Conservation (phyloP, 2,113 vertebrate genomes). For the Hippocampus guttulatus region DNA sequence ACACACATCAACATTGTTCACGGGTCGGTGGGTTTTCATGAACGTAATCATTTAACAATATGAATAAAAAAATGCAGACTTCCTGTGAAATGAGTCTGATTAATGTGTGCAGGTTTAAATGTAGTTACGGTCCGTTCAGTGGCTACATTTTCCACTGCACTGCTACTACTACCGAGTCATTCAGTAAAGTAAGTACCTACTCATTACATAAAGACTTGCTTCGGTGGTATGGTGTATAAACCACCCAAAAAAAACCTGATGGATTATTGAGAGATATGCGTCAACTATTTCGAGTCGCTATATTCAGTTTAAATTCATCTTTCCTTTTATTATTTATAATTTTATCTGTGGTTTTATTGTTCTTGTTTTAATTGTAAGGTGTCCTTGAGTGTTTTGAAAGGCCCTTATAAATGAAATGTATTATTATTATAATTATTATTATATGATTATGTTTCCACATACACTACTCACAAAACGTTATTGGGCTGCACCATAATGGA, state of each 20-base stretch:
- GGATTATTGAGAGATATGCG: not conserved
- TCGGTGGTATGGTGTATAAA: not conserved
- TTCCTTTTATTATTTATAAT: too few relatives aligned
- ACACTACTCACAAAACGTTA: not conserved
- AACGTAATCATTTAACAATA: not conserved
- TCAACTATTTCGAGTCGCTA: too few relatives aligned
- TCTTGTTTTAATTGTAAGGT: too few relatives aligned
- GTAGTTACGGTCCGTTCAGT: not conserved
- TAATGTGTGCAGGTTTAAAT: not conserved
- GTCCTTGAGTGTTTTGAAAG: too few relatives aligned
- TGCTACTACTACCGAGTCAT: not conserved
- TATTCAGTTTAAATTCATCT: too few relatives aligned
- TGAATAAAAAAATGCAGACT: not conserved
- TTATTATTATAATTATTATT: too few relatives aligned
- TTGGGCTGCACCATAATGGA: not conserved
- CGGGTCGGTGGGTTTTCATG: not conserved
- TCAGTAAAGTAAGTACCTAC: not conserved
- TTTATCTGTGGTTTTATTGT: too few relatives aligned
- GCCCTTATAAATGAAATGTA: too few relatives aligned
- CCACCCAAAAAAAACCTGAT: not conserved
- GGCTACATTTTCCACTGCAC: not conserved
- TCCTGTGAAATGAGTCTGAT: not conserved
- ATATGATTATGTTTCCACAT: not conserved
- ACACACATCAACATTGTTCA: slow-evolving; percentile 25
- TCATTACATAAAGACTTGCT: not conserved